These are phyloP conservation scores for Catamblyrhynchus diadema DNA, from an alignment of 2,797 vertebrate species.

Conservation along the genomic window DNA sequence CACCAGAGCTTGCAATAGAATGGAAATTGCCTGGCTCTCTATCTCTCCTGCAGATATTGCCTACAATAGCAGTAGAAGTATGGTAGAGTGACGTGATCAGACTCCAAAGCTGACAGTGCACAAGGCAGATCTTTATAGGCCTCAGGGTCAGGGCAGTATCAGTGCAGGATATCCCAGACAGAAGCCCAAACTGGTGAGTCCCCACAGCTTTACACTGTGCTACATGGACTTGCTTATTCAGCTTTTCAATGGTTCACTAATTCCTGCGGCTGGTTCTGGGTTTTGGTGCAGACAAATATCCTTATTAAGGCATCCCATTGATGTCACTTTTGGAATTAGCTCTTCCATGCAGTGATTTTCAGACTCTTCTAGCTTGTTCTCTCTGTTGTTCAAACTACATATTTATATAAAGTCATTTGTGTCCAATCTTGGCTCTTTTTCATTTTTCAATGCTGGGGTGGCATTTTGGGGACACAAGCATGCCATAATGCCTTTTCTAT, in stretches of 20 bases:
- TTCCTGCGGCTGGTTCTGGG: background rate
- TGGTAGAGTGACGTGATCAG: background rate
- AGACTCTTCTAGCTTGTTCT: constrained; percentile 42
- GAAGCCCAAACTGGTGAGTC: background rate
- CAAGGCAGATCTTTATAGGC: background rate
- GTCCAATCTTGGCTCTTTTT: background rate
- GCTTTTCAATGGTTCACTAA: background rate
- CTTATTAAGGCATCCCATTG: background rate
- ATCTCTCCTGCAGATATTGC: background rate
- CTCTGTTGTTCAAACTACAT: background rate
- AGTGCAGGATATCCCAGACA: background rate
- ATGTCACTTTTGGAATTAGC: background rate
- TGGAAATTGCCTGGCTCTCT: background rate
- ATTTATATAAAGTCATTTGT: background rate
- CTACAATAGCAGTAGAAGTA: background rate
- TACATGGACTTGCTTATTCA: background rate
- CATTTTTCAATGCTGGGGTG: background rate
- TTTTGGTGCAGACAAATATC: background rate
- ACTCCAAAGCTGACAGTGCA: background rate
- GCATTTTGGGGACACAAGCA: background rate
- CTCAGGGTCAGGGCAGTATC: background rate
- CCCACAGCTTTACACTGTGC: background rate
- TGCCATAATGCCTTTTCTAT: background rate
- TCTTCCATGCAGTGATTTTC: constrained; percentile 24
- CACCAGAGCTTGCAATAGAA: background rate